Conservation (phyloP, 2,797 vertebrate genomes). For the Oreonectes daqikongensis region DNA sequence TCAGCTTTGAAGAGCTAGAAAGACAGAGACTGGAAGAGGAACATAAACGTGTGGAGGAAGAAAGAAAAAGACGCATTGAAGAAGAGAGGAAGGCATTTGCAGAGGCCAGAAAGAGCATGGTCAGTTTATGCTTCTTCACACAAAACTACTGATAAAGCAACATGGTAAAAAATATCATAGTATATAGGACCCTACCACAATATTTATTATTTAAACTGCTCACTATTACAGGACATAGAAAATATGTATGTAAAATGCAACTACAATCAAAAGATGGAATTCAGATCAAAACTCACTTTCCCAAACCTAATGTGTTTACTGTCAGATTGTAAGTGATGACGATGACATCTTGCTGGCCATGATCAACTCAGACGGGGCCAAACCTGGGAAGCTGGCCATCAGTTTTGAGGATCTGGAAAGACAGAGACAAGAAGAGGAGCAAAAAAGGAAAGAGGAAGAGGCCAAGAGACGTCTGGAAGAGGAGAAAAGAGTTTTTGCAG, state of each 20-base stretch:
- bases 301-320: constrained; percentile 7
- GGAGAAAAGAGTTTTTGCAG: constrained; percentile 81
- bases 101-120: constrained; percentile 95
- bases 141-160: neutral
- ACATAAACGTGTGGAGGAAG: constrained; percentile 88
- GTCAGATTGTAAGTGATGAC: constrained; percentile 79
- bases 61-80: constrained; percentile 88
- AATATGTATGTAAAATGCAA: constrained; percentile 5
- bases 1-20: constrained; percentile 96
- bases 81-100: constrained; percentile 95
- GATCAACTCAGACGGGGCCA: constrained; percentile 73
- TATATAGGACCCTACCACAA: too few species aligned
- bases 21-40: constrained; percentile 89
- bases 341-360: constrained; percentile 76
- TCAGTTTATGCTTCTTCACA: constrained; percentile 62
- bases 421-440: constrained; percentile 80
- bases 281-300: constrained; percentile 20
- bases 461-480: constrained; percentile 80
- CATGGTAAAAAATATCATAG: neutral
- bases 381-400: constrained; percentile 80
- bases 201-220: too few species aligned
- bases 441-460: constrained; percentile 80
- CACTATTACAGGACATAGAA: too few species aligned
- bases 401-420: constrained; percentile 84
- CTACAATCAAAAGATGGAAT: neutral